Evolutionary conservation across 2,888 invertebrate genomes (phyloP), one percentile per base, ranked within the genome.

Genomic region (Masnerella sp.): DNA sequence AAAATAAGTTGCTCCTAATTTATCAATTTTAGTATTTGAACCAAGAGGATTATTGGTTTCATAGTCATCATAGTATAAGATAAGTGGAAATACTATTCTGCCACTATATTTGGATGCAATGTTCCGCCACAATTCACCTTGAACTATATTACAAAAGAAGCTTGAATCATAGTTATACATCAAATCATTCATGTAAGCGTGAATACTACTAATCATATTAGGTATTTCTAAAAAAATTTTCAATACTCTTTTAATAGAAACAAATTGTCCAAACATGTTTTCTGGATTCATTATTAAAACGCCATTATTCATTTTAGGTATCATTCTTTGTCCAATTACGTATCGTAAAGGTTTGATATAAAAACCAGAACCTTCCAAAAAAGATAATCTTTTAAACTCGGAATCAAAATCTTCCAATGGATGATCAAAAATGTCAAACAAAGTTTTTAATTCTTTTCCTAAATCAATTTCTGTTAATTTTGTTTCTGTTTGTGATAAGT

Each of bases 31-130:
- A 28, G 49, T 34, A 15, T 64, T 45, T 14, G 42, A 52, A 14
- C 68, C 73, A 18, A 67, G 28, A 2, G 68, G 58, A 40, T 74
- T 69, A 69, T 74, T 68, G 5, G 67, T 38, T 36, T 68, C 64
- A 1, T 56, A 11, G 45, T 64, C 68, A 9, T 74, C 64, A 15
- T 49, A 61, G 43, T 51, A 64, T 45, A 69, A 34, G 43, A 52
- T 51, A 5, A 68, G 42, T 56, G 73, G 68, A 30, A 68, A n/a
- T 1, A 68, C 14, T 36, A n/a, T 22, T 30, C 56, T 67, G 17
- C 32, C 56, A 17, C 9, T 3, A 14, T 32, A 25, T 18, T 49
- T 49, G 14, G 14, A 11, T 9, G 11, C 5, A n/a, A 18, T 15
- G 18, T 18, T 11, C 18, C 17, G 5, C 49, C 49, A 49, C 15